Conservation (phyloP, 2,113 vertebrate genomes). For the Motacilla alba region DNA sequence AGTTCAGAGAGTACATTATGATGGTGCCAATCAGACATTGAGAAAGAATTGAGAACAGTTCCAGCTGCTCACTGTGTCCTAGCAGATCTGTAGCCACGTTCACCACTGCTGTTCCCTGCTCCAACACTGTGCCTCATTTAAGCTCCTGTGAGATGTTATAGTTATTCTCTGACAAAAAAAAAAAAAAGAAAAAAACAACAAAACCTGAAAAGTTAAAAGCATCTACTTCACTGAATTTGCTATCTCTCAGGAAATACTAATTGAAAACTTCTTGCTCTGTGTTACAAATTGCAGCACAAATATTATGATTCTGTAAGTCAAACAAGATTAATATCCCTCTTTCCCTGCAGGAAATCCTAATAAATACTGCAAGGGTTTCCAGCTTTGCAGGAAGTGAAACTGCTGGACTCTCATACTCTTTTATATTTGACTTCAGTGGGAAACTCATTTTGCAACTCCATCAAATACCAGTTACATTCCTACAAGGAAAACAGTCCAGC, state of each 20-base stretch:
- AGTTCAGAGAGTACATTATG: not conserved
- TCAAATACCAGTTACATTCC: not conserved
- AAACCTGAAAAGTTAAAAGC: not conserved
- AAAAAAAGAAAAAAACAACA: not conserved
- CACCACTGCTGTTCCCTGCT: not conserved
- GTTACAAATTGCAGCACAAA: slow-evolving; percentile 13
- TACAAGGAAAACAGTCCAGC: not conserved
- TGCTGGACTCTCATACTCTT: not conserved
- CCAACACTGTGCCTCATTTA: not conserved
- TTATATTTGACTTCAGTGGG: not conserved
- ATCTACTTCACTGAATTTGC: not conserved
- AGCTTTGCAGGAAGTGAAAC: slow-evolving; percentile 30
- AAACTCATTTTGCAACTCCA: slow-evolving; percentile 3
- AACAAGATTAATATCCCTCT: not conserved
- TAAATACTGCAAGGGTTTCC: not conserved
- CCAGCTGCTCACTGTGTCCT: not conserved
- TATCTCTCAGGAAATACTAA: not conserved
- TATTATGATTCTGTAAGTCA: slow-evolving; percentile 22
- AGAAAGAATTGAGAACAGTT: not conserved
- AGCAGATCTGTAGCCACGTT: not conserved
- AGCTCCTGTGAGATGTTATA: not conserved
- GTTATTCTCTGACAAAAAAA: not conserved
- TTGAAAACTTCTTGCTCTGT: not conserved
- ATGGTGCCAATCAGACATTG: not conserved
- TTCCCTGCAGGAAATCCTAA: slow-evolving; percentile 32